Base-by-base conservation (phyloP, 2,888 invertebrate genomes). In the Tinea semifulvella region DNA sequence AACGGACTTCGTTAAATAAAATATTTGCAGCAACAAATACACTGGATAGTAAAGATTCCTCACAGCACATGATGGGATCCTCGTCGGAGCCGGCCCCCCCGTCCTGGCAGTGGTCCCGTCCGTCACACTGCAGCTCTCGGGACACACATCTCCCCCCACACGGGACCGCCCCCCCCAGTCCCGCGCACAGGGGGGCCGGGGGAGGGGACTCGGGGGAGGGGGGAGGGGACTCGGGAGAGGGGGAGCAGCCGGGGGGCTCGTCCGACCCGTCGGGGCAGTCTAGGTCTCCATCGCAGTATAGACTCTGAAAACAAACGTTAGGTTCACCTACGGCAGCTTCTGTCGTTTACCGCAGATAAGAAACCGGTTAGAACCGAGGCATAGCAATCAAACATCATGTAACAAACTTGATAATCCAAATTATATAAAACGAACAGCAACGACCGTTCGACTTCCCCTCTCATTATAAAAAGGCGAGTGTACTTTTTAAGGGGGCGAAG, bases 261-360 rank as follows among this genome's bases (percentile, higher is more conserved):
- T 91, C 91, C 43, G 88, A 86, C 6, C 85, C 84, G 61, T 90
- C 90, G 19, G 82, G 82, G 68, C 93, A 89, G 75, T 81, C 88
- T 48, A 67, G 59, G 61, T 86, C 88, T 53, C 87, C 86, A 68
- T 90, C 89, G 72, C 90, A 90, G 62, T 82, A 85, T 55, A 81
- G 68, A 43, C 65, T 77, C 81, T 75, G 54, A 7, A 52, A 51
- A 42, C n/a, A n/a, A n/a, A n/a, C n/a, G n/a, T n/a, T n/a, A n/a
- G n/a, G n/a, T n/a, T n/a, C n/a, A n/a, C n/a, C n/a, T n/a, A n/a
- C n/a, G n/a, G n/a, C n/a, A n/a, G n/a, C n/a, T n/a, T n/a, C n/a
- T n/a, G n/a, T n/a, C n/a, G n/a, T n/a, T n/a, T n/a, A n/a, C n/a
- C n/a, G n/a, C n/a, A n/a, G n/a, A n/a, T n/a, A n/a, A n/a, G n/a